Percentiles rank a stretch among this genome's conserved stretches.
Evolutionary conservation across 2,797 vertebrate genomes (phyloP).

Genomic region (Tapirus indicus): DNA sequence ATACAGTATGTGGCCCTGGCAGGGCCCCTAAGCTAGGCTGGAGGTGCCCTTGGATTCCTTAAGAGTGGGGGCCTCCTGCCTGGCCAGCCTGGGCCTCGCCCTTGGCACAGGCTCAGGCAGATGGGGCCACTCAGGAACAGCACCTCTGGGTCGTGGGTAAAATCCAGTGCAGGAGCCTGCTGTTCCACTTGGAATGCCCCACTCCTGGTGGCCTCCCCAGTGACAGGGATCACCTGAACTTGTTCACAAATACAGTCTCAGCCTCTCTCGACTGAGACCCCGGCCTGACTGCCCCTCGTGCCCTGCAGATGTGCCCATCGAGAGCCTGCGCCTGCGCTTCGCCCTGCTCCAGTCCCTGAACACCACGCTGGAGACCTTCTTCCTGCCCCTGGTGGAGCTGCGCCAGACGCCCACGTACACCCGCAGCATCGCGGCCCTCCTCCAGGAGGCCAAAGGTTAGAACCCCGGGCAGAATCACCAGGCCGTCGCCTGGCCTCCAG

Average conservation of each 20-base stretch:
- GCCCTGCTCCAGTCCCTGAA: constrained; percentile 98
- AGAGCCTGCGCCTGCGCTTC: constrained; percentile 96
- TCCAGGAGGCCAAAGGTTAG: constrained; percentile 97
- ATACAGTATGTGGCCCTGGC: not conserved
- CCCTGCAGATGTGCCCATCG: constrained; percentile 92
- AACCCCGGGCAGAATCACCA: fast-evolving
- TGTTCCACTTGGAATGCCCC: not conserved
- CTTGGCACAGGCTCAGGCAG: not conserved
- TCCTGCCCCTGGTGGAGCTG: constrained; percentile 97
- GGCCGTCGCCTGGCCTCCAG: not conserved
- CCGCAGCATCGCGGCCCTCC: constrained; percentile 94
- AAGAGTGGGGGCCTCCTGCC: not conserved
- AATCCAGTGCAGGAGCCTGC: not conserved
- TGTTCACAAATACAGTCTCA: fast-evolving
- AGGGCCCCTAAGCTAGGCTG: not conserved
- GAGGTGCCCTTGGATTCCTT: no score
- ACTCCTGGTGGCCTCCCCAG: fast-evolving
- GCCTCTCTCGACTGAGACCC: fast-evolving
- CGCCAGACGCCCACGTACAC: constrained; percentile 94
- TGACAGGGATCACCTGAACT: not conserved
- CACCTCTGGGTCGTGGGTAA: not conserved
- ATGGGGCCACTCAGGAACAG: fast-evolving
- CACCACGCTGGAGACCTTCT: constrained; percentile 97
- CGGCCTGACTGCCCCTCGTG: not conserved
- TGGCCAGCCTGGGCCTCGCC: not conserved